phyloP scores from a whole-genome alignment of 2,888 invertebrate species.

The Dicyrtoma fusca region DNA sequence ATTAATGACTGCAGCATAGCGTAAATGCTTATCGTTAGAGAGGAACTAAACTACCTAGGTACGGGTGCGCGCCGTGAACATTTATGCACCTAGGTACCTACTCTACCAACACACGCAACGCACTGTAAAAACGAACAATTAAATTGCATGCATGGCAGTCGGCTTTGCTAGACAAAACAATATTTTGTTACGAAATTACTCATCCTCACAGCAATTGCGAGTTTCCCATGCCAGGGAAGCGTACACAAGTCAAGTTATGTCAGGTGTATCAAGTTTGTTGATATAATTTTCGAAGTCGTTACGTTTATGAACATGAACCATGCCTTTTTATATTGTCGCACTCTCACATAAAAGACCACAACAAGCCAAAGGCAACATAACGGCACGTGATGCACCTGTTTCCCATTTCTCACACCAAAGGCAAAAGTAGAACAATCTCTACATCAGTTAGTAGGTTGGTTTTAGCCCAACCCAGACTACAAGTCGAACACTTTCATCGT shows the following conservation, averaged over 20 bases:
- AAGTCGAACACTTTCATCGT: too few relatives aligned
- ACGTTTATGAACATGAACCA: slow-evolving; percentile 18
- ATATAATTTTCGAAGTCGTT: slow-evolving; percentile 35
- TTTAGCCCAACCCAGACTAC: not conserved
- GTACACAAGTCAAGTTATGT: not conserved
- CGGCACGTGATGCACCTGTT: slow-evolving; percentile 34
- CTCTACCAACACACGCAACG: too few relatives aligned
- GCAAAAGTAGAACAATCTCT: slow-evolving; percentile 16
- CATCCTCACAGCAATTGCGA: slow-evolving; percentile 12
- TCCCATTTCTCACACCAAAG: slow-evolving; percentile 16
- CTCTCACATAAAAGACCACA: slow-evolving; percentile 19
- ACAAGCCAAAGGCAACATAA: slow-evolving; percentile 22
- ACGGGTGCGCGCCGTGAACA: too few relatives aligned
- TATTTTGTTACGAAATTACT: slow-evolving; percentile 34
- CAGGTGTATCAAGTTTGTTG: slow-evolving; percentile 36
- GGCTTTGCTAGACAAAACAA: slow-evolving; percentile 35
- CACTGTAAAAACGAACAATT: slow-evolving; percentile 5
- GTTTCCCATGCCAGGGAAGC: not conserved
- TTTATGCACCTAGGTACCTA: too few relatives aligned
- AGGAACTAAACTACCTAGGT: too few relatives aligned
- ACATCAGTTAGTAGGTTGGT: not conserved
- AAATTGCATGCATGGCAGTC: slow-evolving; percentile 17
- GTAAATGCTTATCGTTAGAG: too few relatives aligned
- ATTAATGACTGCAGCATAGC: too few relatives aligned
- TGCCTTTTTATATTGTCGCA: slow-evolving; percentile 19